Evolutionary conservation across 2,888 invertebrate species (phyloP), one percentile per base, ranked within the genome.

Genomic region (Drosophila formosana): DNA sequence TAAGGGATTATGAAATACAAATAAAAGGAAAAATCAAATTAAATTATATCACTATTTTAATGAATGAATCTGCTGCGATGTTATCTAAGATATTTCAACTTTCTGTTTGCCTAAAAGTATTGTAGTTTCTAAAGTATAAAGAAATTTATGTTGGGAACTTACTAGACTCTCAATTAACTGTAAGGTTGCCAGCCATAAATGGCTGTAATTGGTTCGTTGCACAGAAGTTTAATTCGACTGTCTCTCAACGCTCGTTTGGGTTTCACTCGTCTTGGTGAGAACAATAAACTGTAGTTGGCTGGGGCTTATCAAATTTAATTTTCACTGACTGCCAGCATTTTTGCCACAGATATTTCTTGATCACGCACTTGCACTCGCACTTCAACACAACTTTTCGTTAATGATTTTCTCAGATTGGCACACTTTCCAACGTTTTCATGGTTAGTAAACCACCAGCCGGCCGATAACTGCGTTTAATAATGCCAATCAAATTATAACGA

Each of bases 381-480:
- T 37, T 53, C 52, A 37, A 37, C 61, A 53, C 43, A 66, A 58
- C 28, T 58, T 56, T 61, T 70, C 9, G 57, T 81, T 84, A 71
- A 74, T 77, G 72, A 79, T 67, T 74, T 81, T 61, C 26, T 72
- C 46, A 13, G 49, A 72, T 63, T 50, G 65, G 65, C 68, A 58
- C 49, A 82, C 83, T 83, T 83, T 83, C 74, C 66, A 74, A 56
- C 74, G 61, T 82, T 82, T 82, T 82, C 75, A 85, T 75, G 86
- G 83, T 73, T 76, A 73, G 69, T 72, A 78, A 81, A 81, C 61
- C 79, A 73, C 67, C 66, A 66, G 46, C 66, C 63, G 61, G 32
- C 43, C 68, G 61, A 73, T 72, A 68, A 56, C 66, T 68, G 65
- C 72, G 64, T 70, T 55, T 52, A 61, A 64, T 75, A 76, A 78